Evolutionary conservation across 92 coral and sea anemone species (phyloP).

Genomic region (Isaurus tuberculatus): DNA sequence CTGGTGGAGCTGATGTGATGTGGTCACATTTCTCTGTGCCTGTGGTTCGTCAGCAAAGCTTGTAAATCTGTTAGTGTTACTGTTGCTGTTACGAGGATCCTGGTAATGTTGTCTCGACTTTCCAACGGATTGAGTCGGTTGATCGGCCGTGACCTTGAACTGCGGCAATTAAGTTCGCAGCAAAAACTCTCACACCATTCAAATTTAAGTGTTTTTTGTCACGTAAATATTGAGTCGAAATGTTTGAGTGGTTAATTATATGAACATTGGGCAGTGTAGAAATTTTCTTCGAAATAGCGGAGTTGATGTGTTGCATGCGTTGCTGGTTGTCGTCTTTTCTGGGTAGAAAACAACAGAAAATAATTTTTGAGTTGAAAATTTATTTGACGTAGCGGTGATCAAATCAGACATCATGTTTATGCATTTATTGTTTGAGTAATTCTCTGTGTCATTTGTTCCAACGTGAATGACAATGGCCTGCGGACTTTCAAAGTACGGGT

Average conservation of each 20-base stretch:
- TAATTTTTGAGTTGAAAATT: background rate
- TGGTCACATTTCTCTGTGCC: conserved; percentile 8
- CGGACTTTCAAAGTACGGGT: conserved; percentile 27
- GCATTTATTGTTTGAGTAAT: conserved; percentile 21
- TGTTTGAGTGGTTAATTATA: conserved; percentile 9
- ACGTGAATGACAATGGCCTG: conserved; percentile 21
- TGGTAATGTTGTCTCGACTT: conserved; percentile 9
- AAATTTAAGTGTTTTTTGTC: conserved; percentile 27
- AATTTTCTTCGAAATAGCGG: no score
- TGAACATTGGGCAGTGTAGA: conserved; percentile 3
- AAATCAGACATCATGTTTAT: conserved; percentile 6
- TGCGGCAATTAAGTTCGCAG: conserved; percentile 7
- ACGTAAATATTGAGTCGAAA: background rate
- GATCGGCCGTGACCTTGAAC: conserved; percentile 18
- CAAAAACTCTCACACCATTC: conserved; percentile 6
- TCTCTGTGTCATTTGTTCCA: conserved; percentile 25
- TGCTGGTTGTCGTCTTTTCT: no score
- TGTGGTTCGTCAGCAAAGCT: background rate
- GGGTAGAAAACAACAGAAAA: no score
- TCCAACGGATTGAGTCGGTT: conserved; percentile 4
- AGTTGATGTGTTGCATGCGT: no score
- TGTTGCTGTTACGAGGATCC: background rate
- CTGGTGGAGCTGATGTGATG: background rate
- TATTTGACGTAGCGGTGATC: background rate
- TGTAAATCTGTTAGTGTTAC: conserved; percentile 5